A percentile compares a stretch with the other conserved stretches of the same genome.
These are phyloP conservation scores for Ptychodera flava DNA, from an alignment of 35 echinoderm and acorn worm genomes.

Conservation along the genomic window DNA sequence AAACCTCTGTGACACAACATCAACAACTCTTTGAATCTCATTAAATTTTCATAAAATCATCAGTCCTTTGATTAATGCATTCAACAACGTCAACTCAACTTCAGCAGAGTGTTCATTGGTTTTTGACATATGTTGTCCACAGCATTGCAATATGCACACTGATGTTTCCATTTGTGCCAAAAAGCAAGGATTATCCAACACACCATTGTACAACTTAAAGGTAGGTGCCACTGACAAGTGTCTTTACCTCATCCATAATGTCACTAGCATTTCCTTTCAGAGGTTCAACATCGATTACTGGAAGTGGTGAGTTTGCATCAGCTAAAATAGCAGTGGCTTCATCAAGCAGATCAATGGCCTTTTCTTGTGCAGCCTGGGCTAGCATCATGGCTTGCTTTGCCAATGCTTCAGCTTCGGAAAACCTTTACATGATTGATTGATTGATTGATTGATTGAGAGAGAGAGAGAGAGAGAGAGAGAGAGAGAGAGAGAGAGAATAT, in stretches of 20 bases:
- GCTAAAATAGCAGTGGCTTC: slow-evolving; percentile 50
- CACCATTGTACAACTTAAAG: no score
- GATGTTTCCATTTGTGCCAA: no score
- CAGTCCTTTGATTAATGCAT: not conserved
- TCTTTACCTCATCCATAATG: slow-evolving; percentile 51
- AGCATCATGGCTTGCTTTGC: slow-evolving; percentile 44
- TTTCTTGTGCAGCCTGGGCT: slow-evolving; percentile 45
- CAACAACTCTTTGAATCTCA: not conserved
- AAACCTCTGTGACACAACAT: not conserved
- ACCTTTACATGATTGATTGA: slow-evolving; percentile 33
- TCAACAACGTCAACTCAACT: no score
- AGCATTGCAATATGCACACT: no score
- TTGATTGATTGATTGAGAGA: not conserved
- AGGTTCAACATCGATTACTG: slow-evolving; percentile 26
- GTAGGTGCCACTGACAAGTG: no score
- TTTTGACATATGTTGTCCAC: no score
- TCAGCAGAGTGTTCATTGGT: no score
- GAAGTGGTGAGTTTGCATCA: slow-evolving; percentile 51
- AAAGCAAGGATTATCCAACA: no score
- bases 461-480: no score
- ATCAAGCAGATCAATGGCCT: slow-evolving; percentile 30
- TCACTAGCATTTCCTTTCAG: slow-evolving; percentile 46
- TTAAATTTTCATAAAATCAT: not conserved
- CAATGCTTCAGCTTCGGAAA: slow-evolving; percentile 35
- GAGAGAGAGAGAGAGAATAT: not conserved